Percentiles rank a stretch among this genome's conserved stretches.
phyloP scores from a whole-genome alignment of 2,113 vertebrate species.

The Australoheros scitulus region DNA sequence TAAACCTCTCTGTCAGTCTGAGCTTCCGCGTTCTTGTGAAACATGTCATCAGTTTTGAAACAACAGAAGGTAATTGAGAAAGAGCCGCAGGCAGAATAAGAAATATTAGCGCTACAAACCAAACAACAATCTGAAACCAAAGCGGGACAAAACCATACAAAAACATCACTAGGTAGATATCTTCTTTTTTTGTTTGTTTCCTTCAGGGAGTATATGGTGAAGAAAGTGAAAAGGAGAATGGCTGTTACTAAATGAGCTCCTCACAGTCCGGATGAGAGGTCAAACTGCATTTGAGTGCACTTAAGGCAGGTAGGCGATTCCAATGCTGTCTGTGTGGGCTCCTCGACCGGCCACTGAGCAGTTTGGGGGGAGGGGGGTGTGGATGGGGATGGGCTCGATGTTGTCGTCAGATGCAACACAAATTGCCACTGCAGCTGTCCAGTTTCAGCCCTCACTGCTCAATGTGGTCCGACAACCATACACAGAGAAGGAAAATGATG shows the following conservation, averaged over 20 bases:
- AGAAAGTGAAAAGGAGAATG: constrained; percentile 51
- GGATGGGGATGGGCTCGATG: not conserved
- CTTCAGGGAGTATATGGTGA: constrained; percentile 35
- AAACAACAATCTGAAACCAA: constrained; percentile 69
- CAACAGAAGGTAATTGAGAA: constrained; percentile 60
- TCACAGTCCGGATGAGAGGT: constrained; percentile 64
- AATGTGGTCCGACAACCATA: constrained; percentile 52
- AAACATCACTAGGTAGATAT: constrained; percentile 70
- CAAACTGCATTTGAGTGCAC: constrained; percentile 79
- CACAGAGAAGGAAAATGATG: constrained; percentile 29
- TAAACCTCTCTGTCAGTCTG: constrained; percentile 36
- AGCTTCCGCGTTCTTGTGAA: constrained; percentile 32
- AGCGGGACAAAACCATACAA: constrained; percentile 70
- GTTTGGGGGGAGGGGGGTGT: not conserved
- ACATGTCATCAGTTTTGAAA: constrained; percentile 53
- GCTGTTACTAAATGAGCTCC: constrained; percentile 54
- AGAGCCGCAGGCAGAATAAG: constrained; percentile 64
- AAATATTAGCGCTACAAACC: constrained; percentile 66
- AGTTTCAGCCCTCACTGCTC: constrained; percentile 59
- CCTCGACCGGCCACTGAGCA: constrained; percentile 1
- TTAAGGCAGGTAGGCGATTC: constrained; percentile 78
- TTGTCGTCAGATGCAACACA: constrained; percentile 3
- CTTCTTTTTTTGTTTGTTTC: constrained; percentile 37
- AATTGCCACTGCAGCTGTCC: constrained; percentile 54
- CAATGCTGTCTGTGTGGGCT: constrained; percentile 58